These are phyloP conservation scores for Steatornis caripensis DNA, from an alignment of 2,113 vertebrate species.

Conservation along the genomic window DNA sequence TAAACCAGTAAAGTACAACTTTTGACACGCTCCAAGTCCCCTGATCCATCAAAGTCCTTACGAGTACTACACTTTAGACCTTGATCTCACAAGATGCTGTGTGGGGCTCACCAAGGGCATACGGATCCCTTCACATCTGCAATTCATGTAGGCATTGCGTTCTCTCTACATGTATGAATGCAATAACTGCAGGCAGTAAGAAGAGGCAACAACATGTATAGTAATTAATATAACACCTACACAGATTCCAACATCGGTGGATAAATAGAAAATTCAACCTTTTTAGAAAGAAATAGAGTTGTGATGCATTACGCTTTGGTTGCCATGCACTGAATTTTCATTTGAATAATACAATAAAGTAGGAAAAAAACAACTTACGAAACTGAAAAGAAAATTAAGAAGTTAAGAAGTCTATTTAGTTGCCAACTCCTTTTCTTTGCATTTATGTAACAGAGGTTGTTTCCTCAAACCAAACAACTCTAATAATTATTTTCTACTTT, in stretches of 20 bases:
- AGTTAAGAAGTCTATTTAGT: neutral
- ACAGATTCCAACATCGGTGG: neutral
- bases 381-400: neutral
- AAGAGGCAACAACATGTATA: neutral
- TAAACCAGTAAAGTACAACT: neutral
- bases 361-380: neutral
- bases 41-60: neutral
- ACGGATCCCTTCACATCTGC: neutral
- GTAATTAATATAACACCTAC: neutral
- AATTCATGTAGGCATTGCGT: neutral
- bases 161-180: neutral
- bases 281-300: neutral
- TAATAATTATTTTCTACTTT: neutral
- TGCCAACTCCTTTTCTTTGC: neutral
- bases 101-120: accelerated
- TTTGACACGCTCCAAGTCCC: neutral
- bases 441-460: neutral
- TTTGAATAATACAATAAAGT: neutral
- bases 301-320: neutral
- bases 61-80: neutral
- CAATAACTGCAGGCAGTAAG: neutral
- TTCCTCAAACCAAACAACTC: neutral
- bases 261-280: neutral
- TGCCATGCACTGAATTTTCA: neutral
- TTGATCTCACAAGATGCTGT: neutral